A percentile compares a stretch with the other conserved stretches of the same genome.
Evolutionary conservation across 2,797 vertebrate genomes (phyloP).

Genomic region (Melanogrammus aeglefinus): DNA sequence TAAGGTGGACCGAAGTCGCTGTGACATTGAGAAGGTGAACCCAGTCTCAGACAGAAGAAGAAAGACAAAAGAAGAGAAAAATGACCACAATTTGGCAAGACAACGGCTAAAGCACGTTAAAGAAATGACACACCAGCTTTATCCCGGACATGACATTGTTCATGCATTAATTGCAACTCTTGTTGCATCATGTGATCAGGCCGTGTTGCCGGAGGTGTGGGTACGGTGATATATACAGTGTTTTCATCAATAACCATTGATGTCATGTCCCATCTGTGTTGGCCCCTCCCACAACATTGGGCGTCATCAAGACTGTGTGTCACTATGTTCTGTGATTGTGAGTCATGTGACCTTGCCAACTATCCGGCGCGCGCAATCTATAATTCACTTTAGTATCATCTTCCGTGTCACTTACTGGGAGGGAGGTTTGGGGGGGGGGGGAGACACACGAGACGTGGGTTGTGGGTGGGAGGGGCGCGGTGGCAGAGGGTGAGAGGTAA

Average conservation of each 20-base stretch:
- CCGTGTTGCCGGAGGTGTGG: constrained; percentile 41
- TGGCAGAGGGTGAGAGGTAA: constrained; percentile 42
- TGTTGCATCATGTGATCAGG: constrained; percentile 22
- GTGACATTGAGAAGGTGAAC: background rate
- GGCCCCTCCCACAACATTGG: constrained; percentile 37
- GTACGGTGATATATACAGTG: background rate
- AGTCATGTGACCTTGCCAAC: no score
- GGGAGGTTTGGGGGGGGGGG: no score
- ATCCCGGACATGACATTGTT: constrained; percentile 14
- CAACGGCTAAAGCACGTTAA: constrained; percentile 17
- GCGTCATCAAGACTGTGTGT: constrained; percentile 20
- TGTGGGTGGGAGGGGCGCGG: constrained; percentile 28
- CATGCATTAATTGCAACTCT: constrained; percentile 19
- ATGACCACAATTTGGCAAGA: background rate
- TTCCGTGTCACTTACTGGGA: no score
- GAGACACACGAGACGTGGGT: background rate
- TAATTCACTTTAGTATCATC: no score
- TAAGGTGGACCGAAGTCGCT: background rate
- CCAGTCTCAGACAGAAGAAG: background rate
- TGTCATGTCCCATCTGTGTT: background rate
- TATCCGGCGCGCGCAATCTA: no score
- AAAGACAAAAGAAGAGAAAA: background rate
- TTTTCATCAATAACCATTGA: background rate
- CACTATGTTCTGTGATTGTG: no score
- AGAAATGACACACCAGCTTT: constrained; percentile 17